phyloP scores from a whole-genome alignment of 1,140 invertebrate genomes.

The Panulirus ornatus region DNA sequence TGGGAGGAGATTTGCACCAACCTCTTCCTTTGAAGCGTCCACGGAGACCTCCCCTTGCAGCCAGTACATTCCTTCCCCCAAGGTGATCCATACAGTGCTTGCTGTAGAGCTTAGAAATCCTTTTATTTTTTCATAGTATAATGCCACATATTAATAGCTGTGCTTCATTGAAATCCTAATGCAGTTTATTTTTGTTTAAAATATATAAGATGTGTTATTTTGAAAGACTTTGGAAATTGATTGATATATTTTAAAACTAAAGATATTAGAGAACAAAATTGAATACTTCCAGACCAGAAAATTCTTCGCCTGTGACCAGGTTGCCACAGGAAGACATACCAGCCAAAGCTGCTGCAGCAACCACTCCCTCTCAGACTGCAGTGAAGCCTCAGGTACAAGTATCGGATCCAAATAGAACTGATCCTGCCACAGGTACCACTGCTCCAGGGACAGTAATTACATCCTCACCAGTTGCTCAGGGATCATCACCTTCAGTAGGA shows the following conservation, averaged over 20 bases:
- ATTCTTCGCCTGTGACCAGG: constrained; percentile 28
- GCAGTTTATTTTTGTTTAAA: no score
- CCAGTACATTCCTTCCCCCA: constrained; percentile 56
- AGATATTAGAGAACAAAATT: no score
- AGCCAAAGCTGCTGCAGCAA: constrained; percentile 29
- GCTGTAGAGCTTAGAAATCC: no score
- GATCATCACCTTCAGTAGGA: constrained; percentile 20
- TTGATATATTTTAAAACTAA: background rate
- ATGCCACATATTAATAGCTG: background rate
- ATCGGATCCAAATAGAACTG: constrained; percentile 21
- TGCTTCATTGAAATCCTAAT: background rate
- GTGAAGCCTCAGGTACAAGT: constrained; percentile 17
- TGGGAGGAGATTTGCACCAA: constrained; percentile 48
- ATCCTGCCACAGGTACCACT: constrained; percentile 32
- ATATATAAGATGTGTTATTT: background rate
- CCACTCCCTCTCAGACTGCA: constrained; percentile 3
- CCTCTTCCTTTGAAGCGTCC: constrained; percentile 68
- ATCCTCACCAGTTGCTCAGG: constrained; percentile 26
- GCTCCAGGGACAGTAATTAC: constrained; percentile 25
- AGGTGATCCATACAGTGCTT: constrained; percentile 27
- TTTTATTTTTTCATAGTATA: background rate
- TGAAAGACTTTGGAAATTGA: background rate
- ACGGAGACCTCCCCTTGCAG: constrained; percentile 51
- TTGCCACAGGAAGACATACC: constrained; percentile 28
- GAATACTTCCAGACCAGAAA: constrained; percentile 42